Base-by-base conservation (phyloP, 1,140 invertebrate genomes). In the Zophobas morio region DNA sequence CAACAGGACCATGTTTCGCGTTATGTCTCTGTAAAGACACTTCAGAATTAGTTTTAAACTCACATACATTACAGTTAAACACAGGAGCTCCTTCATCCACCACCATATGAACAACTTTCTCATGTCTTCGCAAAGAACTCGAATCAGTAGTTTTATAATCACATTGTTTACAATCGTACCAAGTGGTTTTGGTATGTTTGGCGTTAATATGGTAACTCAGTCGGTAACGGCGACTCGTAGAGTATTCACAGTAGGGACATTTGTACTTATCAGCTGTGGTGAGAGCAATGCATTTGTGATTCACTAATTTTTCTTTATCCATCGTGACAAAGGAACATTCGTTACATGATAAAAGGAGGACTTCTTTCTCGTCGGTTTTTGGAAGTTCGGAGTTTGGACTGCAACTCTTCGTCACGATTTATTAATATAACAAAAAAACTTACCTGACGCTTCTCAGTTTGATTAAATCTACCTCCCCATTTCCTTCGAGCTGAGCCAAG, bases 141-240 rank as follows among this genome's bases (percentile, higher is more conserved):
- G 47, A 53, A 20, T 76, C 70, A 1, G 74, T 76, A 33, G 54
- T 79, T 47, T 57, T 53, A 53, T 79, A 76, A 1, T 47, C 57
- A 49, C 74, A 79, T 40, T 40, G 57, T 3, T 49, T 66, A 32
- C 78, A 79, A 6, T 53, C n/a, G 46, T 54, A 76, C 75, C 74
- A 76, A n/a, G 57, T 57, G 5, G 74, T 33, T 47, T 72, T 79
- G 3, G 75, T 76, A 37, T 75, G 75, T 49, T 76, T 76, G 20
- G 78, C 71, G 6, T 79, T 79, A 32, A 76, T 70, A 53, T 76
- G 75, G 40, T 78, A 74, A n/a, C 60, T 75, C 0, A 78, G 57
- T 1, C 71, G 57, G 32, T 78, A 78, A 1, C 46, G 46, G 32
- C 77, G 77, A 39, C 74, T 70, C 1, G 77, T 75, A 6, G 74